These are phyloP conservation scores for Pyrrhia umbra DNA, from an alignment of 2,888 invertebrate genomes.

Conservation along the genomic window DNA sequence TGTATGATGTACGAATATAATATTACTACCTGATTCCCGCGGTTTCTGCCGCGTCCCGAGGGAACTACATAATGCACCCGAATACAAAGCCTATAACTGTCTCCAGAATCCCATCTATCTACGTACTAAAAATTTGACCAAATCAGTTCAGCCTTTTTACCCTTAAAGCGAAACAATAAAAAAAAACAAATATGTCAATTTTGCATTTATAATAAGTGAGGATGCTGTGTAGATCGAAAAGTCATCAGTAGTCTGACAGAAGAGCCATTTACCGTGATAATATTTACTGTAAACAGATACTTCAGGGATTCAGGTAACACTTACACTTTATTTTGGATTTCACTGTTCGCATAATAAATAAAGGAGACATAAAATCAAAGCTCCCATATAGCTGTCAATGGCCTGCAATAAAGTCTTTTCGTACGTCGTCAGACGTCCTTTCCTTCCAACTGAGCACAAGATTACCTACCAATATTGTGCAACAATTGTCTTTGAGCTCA, in stretches of 20 bases:
- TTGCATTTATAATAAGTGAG: too few relatives aligned
- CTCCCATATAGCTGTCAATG: slow-evolving; percentile 46
- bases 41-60: too few relatives aligned
- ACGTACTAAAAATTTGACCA: too few relatives aligned
- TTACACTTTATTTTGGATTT: slow-evolving; percentile 18
- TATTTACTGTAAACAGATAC: background rate
- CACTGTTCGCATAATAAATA: slow-evolving; percentile 30
- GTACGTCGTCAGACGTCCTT: slow-evolving; percentile 28
- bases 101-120: too few relatives aligned
- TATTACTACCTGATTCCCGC: too few relatives aligned
- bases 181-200: too few relatives aligned
- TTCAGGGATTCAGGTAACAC: background rate
- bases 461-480: slow-evolving; percentile 52
- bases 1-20: too few relatives aligned
- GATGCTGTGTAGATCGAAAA: too few relatives aligned
- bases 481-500: slow-evolving; percentile 25
- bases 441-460: slow-evolving; percentile 48
- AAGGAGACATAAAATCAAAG: slow-evolving; percentile 44
- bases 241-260: background rate
- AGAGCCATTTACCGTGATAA: background rate
- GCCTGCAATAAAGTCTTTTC: slow-evolving; percentile 35
- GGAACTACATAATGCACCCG: too few relatives aligned
- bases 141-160: too few relatives aligned
- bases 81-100: too few relatives aligned
- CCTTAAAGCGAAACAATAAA: too few relatives aligned